A percentile compares a stretch with the other conserved stretches of the same genome.
These are phyloP conservation scores for Nesometra sesokonis DNA, from an alignment of 35 echinoderm and acorn worm genomes.

Conservation along the genomic window DNA sequence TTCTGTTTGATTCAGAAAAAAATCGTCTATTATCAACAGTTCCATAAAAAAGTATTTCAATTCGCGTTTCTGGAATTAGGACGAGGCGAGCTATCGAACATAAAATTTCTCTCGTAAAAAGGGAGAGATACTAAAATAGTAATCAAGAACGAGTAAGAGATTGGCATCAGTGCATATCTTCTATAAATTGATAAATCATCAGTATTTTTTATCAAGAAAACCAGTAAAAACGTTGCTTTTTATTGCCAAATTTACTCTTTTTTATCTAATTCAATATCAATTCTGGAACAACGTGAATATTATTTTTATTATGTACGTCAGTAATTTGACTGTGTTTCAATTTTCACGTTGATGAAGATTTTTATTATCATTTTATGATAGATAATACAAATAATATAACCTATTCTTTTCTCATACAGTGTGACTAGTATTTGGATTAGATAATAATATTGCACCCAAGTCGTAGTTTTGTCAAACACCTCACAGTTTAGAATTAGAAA, in stretches of 20 bases:
- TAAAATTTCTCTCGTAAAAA: neutral
- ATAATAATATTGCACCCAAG: too few species aligned
- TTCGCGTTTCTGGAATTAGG: neutral
- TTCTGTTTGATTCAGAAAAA: neutral
- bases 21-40: neutral
- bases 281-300: too few species aligned
- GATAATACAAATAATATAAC: too few species aligned
- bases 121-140: neutral
- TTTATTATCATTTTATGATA: too few species aligned
- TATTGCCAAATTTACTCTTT: neutral
- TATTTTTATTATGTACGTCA: too few species aligned
- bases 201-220: neutral
- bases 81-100: neutral
- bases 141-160: neutral
- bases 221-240: neutral
- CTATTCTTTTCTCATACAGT: too few species aligned
- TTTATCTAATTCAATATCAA: neutral
- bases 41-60: neutral
- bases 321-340: too few species aligned
- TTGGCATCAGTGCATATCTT: neutral
- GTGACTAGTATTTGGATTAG: too few species aligned
- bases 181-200: neutral
- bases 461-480: too few species aligned
- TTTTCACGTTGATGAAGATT: too few species aligned
- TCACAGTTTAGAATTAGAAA: too few species aligned